phyloP scores from a whole-genome alignment of 2,113 vertebrate species.

The Corythoichthys haematopterus region DNA sequence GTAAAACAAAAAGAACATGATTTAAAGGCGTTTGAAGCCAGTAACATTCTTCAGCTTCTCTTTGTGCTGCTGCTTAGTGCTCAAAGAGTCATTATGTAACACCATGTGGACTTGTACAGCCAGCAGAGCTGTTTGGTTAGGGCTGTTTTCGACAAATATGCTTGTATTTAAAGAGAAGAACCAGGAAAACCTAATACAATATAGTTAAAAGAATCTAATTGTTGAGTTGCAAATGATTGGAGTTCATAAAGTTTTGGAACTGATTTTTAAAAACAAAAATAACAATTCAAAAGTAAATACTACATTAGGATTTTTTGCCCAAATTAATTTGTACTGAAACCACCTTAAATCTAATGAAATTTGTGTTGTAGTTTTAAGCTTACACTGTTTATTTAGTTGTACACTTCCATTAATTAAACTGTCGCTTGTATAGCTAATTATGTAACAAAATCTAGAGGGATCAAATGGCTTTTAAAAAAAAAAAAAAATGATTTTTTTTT shows the following conservation, averaged over 20 bases:
- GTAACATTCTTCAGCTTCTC: constrained; percentile 4
- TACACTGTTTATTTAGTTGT: background rate
- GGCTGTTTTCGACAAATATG: background rate
- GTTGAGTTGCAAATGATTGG: background rate
- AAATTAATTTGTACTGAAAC: background rate
- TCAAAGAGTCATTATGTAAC: background rate
- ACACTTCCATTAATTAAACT: background rate
- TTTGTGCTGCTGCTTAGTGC: background rate
- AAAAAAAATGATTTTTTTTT: background rate
- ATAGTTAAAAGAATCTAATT: background rate
- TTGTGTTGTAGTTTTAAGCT: background rate
- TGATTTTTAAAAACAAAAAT: background rate
- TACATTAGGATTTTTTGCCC: no score
- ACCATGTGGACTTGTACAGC: background rate
- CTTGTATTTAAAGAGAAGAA: background rate
- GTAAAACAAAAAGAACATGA: background rate
- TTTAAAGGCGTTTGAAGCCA: background rate
- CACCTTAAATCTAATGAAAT: background rate
- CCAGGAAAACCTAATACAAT: background rate
- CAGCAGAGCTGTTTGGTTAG: background rate
- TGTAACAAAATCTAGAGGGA: no score
- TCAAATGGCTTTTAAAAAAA: background rate
- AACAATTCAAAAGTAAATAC: no score
- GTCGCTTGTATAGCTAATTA: background rate
- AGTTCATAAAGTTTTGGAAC: background rate